These are phyloP conservation scores for Ectropis crepuscularia DNA, from an alignment of 2,888 invertebrate genomes.

Conservation along the genomic window DNA sequence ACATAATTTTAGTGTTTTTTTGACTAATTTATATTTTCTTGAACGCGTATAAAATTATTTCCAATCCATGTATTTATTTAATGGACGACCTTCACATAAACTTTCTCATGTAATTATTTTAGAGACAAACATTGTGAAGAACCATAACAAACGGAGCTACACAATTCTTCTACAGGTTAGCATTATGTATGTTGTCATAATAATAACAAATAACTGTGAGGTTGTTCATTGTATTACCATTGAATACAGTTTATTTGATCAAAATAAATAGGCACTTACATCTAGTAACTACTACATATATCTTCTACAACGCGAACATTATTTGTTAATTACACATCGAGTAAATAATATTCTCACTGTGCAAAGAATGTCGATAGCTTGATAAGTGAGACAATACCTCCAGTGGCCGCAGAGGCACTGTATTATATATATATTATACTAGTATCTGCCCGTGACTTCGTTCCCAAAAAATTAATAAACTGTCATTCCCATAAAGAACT, in stretches of 20 bases:
- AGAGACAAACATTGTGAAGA: slow-evolving; percentile 1
- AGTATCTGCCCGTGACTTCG: no score
- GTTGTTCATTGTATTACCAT: slow-evolving; percentile 35
- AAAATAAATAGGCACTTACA: background rate
- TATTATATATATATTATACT: no score
- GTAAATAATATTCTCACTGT: slow-evolving; percentile 25
- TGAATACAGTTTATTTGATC: slow-evolving; percentile 43
- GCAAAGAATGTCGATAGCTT: slow-evolving; percentile 16
- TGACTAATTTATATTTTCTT: background rate
- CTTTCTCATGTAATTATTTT: background rate
- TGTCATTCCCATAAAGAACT: no score
- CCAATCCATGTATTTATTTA: background rate
- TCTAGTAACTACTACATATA: slow-evolving; percentile 13
- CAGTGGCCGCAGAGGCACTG: slow-evolving; percentile 10
- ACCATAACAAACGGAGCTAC: slow-evolving; percentile 1
- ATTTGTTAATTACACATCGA: slow-evolving; percentile 32
- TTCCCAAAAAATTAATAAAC: no score
- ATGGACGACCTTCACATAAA: background rate
- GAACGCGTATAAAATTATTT: background rate
- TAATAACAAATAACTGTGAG: slow-evolving; percentile 41
- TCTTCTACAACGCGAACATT: slow-evolving; percentile 21
- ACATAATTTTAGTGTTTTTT: background rate
- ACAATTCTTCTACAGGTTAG: slow-evolving; percentile 4
- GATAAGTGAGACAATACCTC: slow-evolving; percentile 29
- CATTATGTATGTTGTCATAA: slow-evolving; percentile 36